Conservation (phyloP, 2,888 invertebrate genomes). For the Harpagoxenus sublaevis region DNA sequence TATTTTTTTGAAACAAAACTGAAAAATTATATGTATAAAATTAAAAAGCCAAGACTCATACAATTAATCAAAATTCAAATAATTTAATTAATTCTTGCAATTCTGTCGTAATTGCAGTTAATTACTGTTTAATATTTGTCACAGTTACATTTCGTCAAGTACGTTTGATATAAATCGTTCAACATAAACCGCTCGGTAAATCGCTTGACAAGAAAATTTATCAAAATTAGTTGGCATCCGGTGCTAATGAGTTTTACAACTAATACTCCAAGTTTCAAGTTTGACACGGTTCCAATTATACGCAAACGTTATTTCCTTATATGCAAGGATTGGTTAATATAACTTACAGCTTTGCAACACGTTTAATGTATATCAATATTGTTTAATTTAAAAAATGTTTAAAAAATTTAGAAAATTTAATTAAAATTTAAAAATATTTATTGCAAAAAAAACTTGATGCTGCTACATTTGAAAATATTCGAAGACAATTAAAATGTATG, state of each 20-base stretch:
- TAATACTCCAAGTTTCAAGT: conserved; percentile 50
- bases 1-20: background rate
- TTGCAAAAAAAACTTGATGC: no score
- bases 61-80: background rate
- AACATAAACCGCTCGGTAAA: conserved; percentile 50
- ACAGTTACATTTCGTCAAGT: background rate
- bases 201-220: conserved; percentile 68
- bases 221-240: conserved; percentile 62
- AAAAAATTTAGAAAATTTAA: no score
- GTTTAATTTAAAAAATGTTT: background rate
- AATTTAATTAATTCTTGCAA: conserved; percentile 2
- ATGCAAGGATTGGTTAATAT: conserved; percentile 1
- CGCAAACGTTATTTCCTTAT: conserved; percentile 21
- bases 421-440: no score
- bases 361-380: background rate
- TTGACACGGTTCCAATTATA: conserved; percentile 5
- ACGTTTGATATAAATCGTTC: conserved; percentile 13
- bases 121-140: conserved; percentile 21
- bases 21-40: background rate
- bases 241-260: conserved; percentile 65
- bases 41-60: background rate
- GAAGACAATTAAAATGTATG: no score
- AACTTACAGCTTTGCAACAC: conserved; percentile 16
- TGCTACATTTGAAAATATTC: no score
- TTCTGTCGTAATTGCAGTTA: background rate